Evolutionary conservation across 1,140 invertebrate genomes (phyloP).

Genomic region (Sycophaga agraensis): DNA sequence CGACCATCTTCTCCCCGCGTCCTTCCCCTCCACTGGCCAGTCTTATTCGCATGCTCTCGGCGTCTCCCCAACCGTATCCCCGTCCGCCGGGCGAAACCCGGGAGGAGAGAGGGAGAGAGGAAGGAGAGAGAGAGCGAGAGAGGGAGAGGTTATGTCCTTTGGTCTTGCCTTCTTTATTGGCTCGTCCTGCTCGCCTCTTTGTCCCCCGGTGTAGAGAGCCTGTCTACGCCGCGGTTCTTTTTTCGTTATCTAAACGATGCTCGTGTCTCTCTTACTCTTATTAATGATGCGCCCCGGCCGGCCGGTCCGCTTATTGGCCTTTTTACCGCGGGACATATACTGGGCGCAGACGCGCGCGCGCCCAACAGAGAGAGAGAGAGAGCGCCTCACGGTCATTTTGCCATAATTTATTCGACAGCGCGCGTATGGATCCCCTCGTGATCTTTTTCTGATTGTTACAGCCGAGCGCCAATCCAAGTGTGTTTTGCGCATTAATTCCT

Average conservation of each 20-base stretch:
- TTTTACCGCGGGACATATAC: too few species aligned
- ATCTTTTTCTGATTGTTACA: slow-evolving; percentile 2
- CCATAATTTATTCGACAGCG: slow-evolving; percentile 22
- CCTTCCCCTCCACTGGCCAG: slow-evolving; percentile 17
- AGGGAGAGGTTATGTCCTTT: too few species aligned
- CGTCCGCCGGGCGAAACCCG: background rate
- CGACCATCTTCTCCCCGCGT: slow-evolving; percentile 28
- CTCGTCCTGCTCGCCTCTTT: background rate
- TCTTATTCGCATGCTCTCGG: background rate
- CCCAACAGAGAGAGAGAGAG: too few species aligned
- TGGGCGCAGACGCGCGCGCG: too few species aligned
- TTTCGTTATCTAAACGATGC: slow-evolving; percentile 25
- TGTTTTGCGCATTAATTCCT: too few species aligned
- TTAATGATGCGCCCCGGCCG: slow-evolving; percentile 22
- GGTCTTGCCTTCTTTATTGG: background rate
- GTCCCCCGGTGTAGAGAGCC: slow-evolving; percentile 13
- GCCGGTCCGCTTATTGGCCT: slow-evolving; percentile 4
- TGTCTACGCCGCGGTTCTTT: background rate
- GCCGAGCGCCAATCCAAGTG: too few species aligned
- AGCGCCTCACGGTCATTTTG: background rate
- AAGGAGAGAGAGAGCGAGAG: too few species aligned
- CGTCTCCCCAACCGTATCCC: slow-evolving; percentile 16
- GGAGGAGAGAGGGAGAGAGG: too few species aligned
- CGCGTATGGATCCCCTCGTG: slow-evolving; percentile 2
- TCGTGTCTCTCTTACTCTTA: slow-evolving; percentile 27